Conservation (phyloP, 2,888 invertebrate species). For the Baronia brevicornis region DNA sequence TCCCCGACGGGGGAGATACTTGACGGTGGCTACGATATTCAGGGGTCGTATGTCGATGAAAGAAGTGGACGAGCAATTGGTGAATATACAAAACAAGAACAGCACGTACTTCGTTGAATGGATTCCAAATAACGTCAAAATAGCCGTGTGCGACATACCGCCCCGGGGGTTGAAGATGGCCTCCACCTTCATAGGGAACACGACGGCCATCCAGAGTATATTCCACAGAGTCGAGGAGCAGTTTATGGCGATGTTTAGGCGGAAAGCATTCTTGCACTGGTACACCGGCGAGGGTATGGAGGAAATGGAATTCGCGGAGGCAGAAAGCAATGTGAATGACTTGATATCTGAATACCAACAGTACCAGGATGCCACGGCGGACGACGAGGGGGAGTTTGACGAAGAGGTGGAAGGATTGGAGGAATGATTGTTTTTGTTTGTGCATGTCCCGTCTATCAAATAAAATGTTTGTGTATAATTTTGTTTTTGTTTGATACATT, state of each 20-base stretch:
- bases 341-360: constrained; percentile 85
- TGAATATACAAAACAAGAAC: constrained; percentile 86
- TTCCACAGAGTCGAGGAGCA: constrained; percentile 91
- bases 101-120: constrained; percentile 87
- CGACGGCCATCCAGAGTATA: constrained; percentile 89
- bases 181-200: constrained; percentile 91
- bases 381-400: constrained; percentile 74
- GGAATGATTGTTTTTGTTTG: constrained; percentile 39
- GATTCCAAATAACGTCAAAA: constrained; percentile 87
- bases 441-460: constrained; percentile 38
- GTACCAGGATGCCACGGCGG: constrained; percentile 79
- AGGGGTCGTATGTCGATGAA: constrained; percentile 95
- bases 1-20: constrained; percentile 90
- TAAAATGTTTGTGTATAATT: constrained; percentile 11
- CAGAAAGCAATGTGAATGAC: constrained; percentile 89
- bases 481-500: neutral
- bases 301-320: constrained; percentile 94
- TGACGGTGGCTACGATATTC: constrained; percentile 93
- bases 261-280: constrained; percentile 98
- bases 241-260: constrained; percentile 94
- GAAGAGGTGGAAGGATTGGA: constrained; percentile 71
- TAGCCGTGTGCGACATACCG: constrained; percentile 88
- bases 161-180: constrained; percentile 87
- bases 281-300: constrained; percentile 96
- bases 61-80: constrained; percentile 88